Percentiles rank a stretch among this genome's conserved stretches.
These are phyloP conservation scores for Mormyrus lacerda DNA, from an alignment of 2,113 vertebrate species.

Conservation along the genomic window DNA sequence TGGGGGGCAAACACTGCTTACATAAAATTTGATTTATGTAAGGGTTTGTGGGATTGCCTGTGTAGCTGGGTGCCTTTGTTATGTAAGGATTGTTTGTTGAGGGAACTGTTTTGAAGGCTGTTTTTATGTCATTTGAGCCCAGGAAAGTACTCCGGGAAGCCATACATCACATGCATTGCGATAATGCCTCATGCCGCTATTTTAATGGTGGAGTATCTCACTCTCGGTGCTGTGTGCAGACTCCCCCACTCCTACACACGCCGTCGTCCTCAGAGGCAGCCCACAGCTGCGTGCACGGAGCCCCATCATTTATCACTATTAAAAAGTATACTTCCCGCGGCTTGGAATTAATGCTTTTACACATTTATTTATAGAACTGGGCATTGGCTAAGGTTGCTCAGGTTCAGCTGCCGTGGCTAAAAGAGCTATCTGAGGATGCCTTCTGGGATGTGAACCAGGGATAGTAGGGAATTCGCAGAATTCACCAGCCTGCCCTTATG, in stretches of 20 bases:
- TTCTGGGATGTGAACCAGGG: background rate
- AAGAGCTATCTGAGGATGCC: background rate
- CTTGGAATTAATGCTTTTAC: constrained; percentile 5
- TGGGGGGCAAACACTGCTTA: background rate
- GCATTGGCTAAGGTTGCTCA: background rate
- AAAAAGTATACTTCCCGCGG: background rate
- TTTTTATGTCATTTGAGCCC: background rate
- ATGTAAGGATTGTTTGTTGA: background rate
- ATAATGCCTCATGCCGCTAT: background rate
- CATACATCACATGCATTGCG: background rate
- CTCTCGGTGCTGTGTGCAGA: background rate
- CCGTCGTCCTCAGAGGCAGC: background rate
- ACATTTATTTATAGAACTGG: background rate
- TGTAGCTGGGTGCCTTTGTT: background rate
- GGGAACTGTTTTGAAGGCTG: background rate
- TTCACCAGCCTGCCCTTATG: background rate
- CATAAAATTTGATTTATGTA: background rate
- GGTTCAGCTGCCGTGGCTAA: background rate
- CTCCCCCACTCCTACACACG: background rate
- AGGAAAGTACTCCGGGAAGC: background rate
- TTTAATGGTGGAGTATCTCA: background rate
- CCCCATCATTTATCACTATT: constrained; percentile 2
- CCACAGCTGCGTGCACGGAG: no score
- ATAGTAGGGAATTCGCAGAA: background rate
- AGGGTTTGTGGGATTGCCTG: background rate